These are phyloP conservation scores for Prinia subflava DNA, from an alignment of 2,113 vertebrate species.

Conservation along the genomic window DNA sequence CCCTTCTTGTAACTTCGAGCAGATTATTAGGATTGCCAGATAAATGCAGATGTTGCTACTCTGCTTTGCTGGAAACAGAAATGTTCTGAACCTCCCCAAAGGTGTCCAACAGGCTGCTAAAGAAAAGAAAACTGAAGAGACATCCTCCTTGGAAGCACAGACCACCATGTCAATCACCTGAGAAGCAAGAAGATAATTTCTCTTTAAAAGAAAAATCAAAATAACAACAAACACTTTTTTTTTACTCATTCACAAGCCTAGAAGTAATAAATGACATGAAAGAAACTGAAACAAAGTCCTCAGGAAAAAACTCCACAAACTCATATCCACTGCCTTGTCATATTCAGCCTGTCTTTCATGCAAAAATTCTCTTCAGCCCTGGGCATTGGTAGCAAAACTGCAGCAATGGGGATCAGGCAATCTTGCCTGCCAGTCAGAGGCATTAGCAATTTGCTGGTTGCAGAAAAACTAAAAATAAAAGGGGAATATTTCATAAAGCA, in stretches of 20 bases:
- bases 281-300: background rate
- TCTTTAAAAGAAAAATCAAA: background rate
- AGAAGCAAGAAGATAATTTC: background rate
- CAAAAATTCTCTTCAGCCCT: background rate
- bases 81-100: background rate
- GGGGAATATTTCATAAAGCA: background rate
- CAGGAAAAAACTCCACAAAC: background rate
- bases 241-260: background rate
- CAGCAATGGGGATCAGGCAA: background rate
- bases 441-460: background rate
- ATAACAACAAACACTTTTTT: background rate
- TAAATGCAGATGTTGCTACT: background rate
- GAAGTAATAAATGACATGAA: background rate
- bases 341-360: background rate
- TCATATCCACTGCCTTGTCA: background rate
- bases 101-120: background rate
- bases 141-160: background rate
- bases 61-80: background rate
- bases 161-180: background rate
- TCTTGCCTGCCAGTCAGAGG: background rate
- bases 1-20: background rate
- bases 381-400: background rate
- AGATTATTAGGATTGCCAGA: background rate
- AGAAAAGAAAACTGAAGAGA: background rate
- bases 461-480: conserved; percentile 9